Evolutionary conservation across 1,140 invertebrate species (phyloP).

Genomic region (Zophobas morio): DNA sequence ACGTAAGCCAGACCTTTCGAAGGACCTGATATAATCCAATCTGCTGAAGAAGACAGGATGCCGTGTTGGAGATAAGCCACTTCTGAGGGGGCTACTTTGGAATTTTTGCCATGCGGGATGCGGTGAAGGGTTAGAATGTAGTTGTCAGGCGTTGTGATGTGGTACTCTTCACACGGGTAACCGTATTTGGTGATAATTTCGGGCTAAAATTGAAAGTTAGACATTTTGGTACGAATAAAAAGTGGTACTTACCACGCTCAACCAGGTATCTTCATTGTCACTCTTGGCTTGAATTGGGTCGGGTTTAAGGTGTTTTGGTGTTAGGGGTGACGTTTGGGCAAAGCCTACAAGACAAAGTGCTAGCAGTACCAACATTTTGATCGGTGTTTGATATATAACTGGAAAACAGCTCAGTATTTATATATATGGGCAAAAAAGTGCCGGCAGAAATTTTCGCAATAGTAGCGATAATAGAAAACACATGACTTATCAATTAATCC

Average conservation of each 20-base stretch:
- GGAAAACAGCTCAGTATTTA: too few species aligned
- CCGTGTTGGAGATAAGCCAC: constrained; percentile 75
- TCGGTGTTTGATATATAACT: too few species aligned
- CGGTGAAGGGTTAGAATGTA: constrained; percentile 81
- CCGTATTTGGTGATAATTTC: constrained; percentile 55
- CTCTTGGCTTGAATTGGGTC: neutral
- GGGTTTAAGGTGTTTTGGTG: neutral
- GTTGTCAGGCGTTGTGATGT: constrained; percentile 78
- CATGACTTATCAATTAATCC: too few species aligned
- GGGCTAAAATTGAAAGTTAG: constrained; percentile 44
- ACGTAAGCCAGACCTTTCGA: constrained; percentile 70
- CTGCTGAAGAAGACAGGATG: constrained; percentile 75
- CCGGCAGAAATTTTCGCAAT: too few species aligned
- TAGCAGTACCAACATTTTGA: too few species aligned
- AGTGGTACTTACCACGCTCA: constrained; percentile 39
- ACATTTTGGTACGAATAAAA: neutral
- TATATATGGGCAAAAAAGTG: too few species aligned
- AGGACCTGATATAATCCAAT: constrained; percentile 74
- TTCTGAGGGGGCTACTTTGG: neutral
- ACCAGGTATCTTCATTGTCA: constrained; percentile 32
- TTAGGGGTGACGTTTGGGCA: neutral
- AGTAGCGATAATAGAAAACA: too few species aligned
- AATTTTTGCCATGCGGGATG: constrained; percentile 69
- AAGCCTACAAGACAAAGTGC: neutral
- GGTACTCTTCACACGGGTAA: constrained; percentile 74